These are phyloP conservation scores for Papilio gigon DNA, from an alignment of 2,888 invertebrate genomes.

Conservation along the genomic window DNA sequence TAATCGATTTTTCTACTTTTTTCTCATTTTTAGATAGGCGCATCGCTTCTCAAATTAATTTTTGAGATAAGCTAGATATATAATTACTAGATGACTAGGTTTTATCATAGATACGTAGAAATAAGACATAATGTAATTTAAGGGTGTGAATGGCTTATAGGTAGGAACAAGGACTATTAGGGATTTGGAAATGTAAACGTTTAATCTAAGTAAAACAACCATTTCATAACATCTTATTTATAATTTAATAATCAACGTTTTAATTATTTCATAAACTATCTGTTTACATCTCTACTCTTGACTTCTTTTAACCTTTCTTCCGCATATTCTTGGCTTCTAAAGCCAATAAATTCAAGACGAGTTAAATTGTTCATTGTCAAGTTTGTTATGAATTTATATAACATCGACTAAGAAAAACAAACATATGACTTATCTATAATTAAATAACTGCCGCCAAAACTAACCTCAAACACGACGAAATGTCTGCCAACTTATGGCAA, in stretches of 20 bases:
- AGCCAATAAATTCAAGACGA: background rate
- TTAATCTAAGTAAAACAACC: background rate
- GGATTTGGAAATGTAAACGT: background rate
- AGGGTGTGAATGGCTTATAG: no score
- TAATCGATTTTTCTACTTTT: background rate
- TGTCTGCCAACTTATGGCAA: background rate
- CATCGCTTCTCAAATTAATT: background rate
- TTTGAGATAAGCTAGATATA: no score
- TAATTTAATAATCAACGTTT: background rate
- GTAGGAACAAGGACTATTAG: background rate
- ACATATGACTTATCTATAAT: no score
- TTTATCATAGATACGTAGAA: no score
- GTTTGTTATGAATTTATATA: constrained; percentile 7
- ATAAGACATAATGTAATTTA: no score
- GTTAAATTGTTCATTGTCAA: constrained; percentile 14
- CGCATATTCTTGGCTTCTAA: constrained; percentile 4
- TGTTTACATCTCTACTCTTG: background rate
- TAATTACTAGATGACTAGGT: no score
- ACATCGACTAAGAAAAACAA: background rate
- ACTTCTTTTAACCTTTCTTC: background rate
- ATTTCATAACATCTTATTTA: background rate
- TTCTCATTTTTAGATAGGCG: background rate
- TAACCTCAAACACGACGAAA: constrained; percentile 8
- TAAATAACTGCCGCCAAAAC: constrained; percentile 11
- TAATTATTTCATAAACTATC: background rate